Conservation (phyloP, 2,113 vertebrate genomes). For the Arothron firmamentum region DNA sequence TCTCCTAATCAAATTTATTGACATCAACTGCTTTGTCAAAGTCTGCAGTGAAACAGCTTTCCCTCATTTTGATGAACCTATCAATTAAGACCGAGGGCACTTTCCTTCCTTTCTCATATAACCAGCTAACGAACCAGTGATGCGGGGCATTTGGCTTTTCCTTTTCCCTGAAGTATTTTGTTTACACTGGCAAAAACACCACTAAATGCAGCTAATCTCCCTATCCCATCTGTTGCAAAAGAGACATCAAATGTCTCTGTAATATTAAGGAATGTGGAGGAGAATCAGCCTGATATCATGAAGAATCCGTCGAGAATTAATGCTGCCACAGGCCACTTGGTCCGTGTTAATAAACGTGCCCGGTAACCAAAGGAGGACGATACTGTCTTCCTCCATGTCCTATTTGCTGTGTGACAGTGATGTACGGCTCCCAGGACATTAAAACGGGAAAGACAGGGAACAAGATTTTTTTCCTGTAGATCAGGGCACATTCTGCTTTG, state of each 20-base stretch:
- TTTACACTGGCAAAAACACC: conserved; percentile 50
- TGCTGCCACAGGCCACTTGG: conserved; percentile 31
- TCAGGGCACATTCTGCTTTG: conserved; percentile 29
- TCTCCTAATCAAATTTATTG: conserved; percentile 66
- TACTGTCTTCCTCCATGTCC: conserved; percentile 27
- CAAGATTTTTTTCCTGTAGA: conserved; percentile 19
- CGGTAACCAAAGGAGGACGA: conserved; percentile 27
- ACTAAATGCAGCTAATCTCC: conserved; percentile 33
- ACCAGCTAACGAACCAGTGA: conserved; percentile 44
- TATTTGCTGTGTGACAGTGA: conserved; percentile 52
- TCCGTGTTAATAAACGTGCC: conserved; percentile 46
- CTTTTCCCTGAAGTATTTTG: conserved; percentile 42
- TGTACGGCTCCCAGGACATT: conserved; percentile 42
- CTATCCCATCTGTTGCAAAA: too few relatives aligned
- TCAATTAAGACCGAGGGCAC: conserved; percentile 27
- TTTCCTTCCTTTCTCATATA: conserved; percentile 19
- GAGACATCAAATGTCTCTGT: conserved; percentile 10
- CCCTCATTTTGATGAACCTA: conserved; percentile 34
- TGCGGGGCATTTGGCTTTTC: conserved; percentile 32
- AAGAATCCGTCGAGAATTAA: conserved; percentile 31
- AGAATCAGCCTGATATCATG: conserved; percentile 17
- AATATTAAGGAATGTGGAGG: neutral
- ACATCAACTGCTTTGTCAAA: conserved; percentile 36
- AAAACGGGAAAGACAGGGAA: conserved; percentile 38
- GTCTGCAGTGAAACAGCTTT: conserved; percentile 45